A percentile compares a stretch with the other conserved stretches of the same genome.
These are phyloP conservation scores for Cheirogaleus major DNA, from an alignment of 2,797 vertebrate species.

Conservation along the genomic window DNA sequence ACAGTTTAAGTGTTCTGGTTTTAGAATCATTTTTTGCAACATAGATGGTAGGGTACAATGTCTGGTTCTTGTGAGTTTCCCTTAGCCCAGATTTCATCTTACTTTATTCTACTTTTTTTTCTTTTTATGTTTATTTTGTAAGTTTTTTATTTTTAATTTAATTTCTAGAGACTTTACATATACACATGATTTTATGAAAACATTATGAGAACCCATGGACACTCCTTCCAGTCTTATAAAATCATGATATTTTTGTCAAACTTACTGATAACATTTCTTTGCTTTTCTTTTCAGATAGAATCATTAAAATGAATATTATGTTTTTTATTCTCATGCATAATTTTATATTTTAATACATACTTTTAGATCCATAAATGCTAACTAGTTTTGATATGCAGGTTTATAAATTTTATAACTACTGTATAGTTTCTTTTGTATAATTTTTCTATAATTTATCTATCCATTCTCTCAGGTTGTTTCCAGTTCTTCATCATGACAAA, in stretches of 20 bases:
- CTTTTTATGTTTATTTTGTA: not conserved
- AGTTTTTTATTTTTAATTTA: not conserved
- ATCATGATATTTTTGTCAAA: not conserved
- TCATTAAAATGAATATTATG: not conserved
- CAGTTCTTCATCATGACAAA: not conserved
- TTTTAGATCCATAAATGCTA: not conserved
- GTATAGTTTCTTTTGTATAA: conserved; percentile 6
- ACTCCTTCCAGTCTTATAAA: not conserved
- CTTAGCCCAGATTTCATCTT: not conserved
- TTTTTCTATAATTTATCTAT: conserved; percentile 21
- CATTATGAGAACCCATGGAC: not conserved
- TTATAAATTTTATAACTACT: conserved; percentile 35
- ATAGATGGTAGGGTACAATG: not conserved
- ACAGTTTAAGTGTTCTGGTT: not conserved
- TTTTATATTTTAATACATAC: conserved; percentile 39
- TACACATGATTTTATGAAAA: not conserved
- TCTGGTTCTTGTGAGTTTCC: not conserved
- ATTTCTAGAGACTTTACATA: not conserved
- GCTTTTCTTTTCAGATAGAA: conserved; percentile 14
- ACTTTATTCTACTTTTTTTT: not conserved
- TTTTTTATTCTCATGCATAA: conserved; percentile 2
- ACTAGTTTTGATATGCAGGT: not conserved
- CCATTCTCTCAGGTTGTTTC: not conserved
- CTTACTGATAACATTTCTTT: conserved; percentile 16
- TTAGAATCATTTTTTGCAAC: not conserved